Conservation (phyloP, 2,797 vertebrate genomes). For the Coluber constrictor region DNA sequence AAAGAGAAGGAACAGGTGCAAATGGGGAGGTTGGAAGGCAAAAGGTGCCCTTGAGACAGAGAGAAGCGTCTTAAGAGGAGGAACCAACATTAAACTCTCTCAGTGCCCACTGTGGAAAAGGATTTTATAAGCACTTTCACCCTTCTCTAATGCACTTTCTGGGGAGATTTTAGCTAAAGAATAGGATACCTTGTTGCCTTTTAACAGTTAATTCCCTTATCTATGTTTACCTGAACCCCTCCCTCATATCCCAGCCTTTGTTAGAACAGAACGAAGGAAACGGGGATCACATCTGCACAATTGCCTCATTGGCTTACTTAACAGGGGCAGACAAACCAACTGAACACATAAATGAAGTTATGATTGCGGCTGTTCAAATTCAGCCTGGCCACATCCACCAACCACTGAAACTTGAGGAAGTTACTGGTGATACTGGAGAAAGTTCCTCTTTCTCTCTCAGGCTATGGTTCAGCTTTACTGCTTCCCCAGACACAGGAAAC, state of each 20-base stretch:
- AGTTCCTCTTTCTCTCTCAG: background rate
- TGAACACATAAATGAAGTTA: background rate
- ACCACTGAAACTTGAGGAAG: background rate
- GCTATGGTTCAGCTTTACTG: background rate
- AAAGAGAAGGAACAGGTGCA: constrained; percentile 11
- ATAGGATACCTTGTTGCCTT: background rate
- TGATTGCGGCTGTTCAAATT: background rate
- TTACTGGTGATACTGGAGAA: background rate
- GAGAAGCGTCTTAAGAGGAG: background rate
- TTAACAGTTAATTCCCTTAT: background rate
- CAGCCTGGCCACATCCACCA: background rate
- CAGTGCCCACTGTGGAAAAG: background rate
- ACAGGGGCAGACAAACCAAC: background rate
- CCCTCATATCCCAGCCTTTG: background rate
- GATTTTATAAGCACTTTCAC: background rate
- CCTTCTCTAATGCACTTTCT: background rate
- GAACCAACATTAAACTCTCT: background rate
- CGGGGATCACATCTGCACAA: background rate
- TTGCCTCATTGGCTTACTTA: background rate
- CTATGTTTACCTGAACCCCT: background rate
- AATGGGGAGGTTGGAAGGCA: background rate
- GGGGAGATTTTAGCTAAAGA: background rate
- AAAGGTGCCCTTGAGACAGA: background rate
- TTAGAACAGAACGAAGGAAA: background rate
- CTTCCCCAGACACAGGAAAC: background rate